Base-by-base conservation (phyloP, 92 coral and sea anemone species). In the Heteractis magnifica region DNA sequence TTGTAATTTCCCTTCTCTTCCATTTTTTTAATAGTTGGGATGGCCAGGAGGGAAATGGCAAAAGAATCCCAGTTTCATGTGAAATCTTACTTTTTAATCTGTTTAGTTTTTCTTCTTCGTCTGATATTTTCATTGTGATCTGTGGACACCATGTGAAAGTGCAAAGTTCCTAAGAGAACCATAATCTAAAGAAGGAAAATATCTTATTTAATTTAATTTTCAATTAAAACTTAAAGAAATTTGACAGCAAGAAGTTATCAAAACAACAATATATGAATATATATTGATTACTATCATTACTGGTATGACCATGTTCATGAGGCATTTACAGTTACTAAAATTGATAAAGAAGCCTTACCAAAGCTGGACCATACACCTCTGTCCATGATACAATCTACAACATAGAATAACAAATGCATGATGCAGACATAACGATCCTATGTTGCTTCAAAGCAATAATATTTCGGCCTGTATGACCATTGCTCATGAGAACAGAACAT, bases 71-170 rank as follows among this genome's bases (percentile, higher is more conserved):
- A 34, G 44, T 34, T 34, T 34, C 44, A 34, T 34, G 44, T 34
- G 44, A 34, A 34, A 8, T 65, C 73, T 50, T 75, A 89, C 92
- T 89, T 89, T 74, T 87, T 71, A 49, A 85, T 87, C 44, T 81
- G 84, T 77, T 93, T 93, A 41, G 89, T 94, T 82, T 88, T 86
- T 76, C 94, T 87, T 83, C 93, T 93, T 72, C 84, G 60, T 72
- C 88, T 82, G 81, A 89, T 86, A 19, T 86, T 87, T 72, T 89
- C 88, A 41, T 86, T 88, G 56, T 91, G 88, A 58, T 94, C 98
- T 8, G 98, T 95, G 11, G 98, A 95, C 10, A 95, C 98, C 88
- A 95, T 91, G 80, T 95, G 95, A 72, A 93, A 92, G 82, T 93
- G 95, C 8, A 95, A 87, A 13, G 93, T 94, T 15, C 98, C 98